Percentiles rank a stretch among this genome's conserved stretches.
phyloP scores from a whole-genome alignment of 2,888 invertebrate species.

The Drosophila imparisetae region DNA sequence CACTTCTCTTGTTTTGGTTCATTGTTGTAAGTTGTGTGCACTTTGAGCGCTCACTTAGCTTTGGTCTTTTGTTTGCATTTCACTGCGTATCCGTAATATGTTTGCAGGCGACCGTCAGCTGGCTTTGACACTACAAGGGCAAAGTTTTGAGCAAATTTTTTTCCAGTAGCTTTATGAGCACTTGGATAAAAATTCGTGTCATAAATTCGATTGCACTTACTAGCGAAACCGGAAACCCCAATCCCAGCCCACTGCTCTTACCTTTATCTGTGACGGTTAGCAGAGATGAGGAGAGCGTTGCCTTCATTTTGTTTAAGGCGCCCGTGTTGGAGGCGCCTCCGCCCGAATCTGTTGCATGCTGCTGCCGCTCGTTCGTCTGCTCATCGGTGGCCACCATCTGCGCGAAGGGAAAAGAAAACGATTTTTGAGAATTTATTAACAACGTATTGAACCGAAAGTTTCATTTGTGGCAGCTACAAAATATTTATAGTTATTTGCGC shows the following conservation, averaged over 20 bases:
- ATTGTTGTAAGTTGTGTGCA: conserved; percentile 67
- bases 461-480: conserved; percentile 62
- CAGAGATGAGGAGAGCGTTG: conserved; percentile 92
- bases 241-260: conserved; percentile 29
- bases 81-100: conserved; percentile 54
- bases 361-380: conserved; percentile 85
- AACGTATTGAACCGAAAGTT: conserved; percentile 48
- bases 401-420: conserved; percentile 17
- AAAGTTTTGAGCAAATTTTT: conserved; percentile 56
- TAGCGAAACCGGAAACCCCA: neutral
- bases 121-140: conserved; percentile 38
- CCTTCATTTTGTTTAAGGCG: conserved; percentile 93
- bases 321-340: conserved; percentile 84
- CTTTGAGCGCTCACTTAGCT: conserved; percentile 60
- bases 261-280: conserved; percentile 94
- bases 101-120: conserved; percentile 40
- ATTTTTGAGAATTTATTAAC: conserved; percentile 53
- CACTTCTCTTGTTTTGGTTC: conserved; percentile 40
- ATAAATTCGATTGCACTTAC: conserved; percentile 70
- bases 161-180: conserved; percentile 64
- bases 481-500: conserved; percentile 57
- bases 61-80: conserved; percentile 48
- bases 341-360: conserved; percentile 82
- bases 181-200: conserved; percentile 67
- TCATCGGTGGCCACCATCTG: conserved; percentile 95